Evolutionary conservation across 2,888 invertebrate genomes (phyloP).

Genomic region (Limnephilus lunatus): DNA sequence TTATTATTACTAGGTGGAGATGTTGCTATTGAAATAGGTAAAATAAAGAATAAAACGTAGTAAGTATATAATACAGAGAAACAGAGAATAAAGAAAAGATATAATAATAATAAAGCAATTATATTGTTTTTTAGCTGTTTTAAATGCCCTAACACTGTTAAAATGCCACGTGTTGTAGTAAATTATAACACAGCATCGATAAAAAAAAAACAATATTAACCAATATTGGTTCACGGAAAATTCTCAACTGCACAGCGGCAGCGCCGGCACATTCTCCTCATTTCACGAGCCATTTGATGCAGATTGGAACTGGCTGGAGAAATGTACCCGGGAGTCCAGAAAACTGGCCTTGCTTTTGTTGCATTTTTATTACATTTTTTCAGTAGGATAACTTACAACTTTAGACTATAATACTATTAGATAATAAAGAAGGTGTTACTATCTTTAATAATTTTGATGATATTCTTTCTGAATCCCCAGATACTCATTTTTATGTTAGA

Average conservation of each 20-base stretch:
- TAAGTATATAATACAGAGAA: too few relatives aligned
- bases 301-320: constrained; percentile 38
- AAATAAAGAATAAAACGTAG: too few relatives aligned
- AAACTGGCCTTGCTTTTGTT: not conserved
- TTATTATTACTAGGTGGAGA: too few relatives aligned
- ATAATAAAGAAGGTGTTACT: not conserved
- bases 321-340: not conserved
- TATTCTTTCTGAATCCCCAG: too few relatives aligned
- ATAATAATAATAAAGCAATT: too few relatives aligned
- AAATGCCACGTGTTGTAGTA: not conserved
- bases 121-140: too few relatives aligned
- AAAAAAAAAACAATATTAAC: not conserved
- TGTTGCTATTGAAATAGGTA: too few relatives aligned
- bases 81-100: too few relatives aligned
- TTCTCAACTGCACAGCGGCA: not conserved
- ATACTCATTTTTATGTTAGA: too few relatives aligned
- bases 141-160: not conserved
- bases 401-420: not conserved
- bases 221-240: not conserved
- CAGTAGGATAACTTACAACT: not conserved
- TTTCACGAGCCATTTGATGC: constrained; percentile 51
- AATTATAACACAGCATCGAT: not conserved
- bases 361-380: not conserved
- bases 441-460: too few relatives aligned
- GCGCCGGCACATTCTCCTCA: not conserved